Percentiles rank a stretch among this genome's conserved stretches.
Conservation (phyloP, 2,797 vertebrate genomes). For the Coluber constrictor region DNA sequence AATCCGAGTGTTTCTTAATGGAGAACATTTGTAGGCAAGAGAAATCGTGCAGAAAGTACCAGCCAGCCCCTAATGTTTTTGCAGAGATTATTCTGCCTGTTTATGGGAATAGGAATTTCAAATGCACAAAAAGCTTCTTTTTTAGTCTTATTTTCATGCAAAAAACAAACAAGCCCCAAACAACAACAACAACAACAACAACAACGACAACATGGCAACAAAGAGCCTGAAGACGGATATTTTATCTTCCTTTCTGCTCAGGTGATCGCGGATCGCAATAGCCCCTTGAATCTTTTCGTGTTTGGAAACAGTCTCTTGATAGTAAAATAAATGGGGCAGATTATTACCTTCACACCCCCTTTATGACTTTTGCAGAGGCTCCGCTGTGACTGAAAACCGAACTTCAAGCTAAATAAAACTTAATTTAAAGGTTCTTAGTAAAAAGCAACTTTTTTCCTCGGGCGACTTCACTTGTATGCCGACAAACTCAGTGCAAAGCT, state of each 20-base stretch:
- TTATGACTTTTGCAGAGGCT: not conserved
- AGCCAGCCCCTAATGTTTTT: slow-evolving; percentile 50
- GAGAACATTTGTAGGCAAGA: slow-evolving; percentile 46
- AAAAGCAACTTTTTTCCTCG: not conserved
- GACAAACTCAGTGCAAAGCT: not conserved
- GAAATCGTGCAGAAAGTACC: slow-evolving; percentile 47
- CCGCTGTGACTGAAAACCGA: not conserved
- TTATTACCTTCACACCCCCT: not conserved
- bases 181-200: not conserved
- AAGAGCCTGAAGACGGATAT: not conserved
- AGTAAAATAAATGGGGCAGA: not conserved
- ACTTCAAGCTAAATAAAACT: not conserved
- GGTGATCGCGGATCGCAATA: not conserved
- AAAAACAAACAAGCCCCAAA: not conserved
- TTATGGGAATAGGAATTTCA: slow-evolving; percentile 47
- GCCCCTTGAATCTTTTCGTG: not conserved
- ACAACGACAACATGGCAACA: not conserved
- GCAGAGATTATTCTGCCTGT: slow-evolving; percentile 41
- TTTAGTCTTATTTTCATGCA: slow-evolving; percentile 40
- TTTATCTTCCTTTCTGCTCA: not conserved
- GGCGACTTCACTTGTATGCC: too few relatives aligned
- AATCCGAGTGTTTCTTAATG: slow-evolving; percentile 51
- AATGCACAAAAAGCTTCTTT: slow-evolving; percentile 27
- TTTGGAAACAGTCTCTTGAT: not conserved
- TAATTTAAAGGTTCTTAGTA: not conserved